Evolutionary conservation across 2,113 vertebrate genomes (phyloP), one percentile per base, ranked within the genome.

Genomic region (Rhombomys opimus): DNA sequence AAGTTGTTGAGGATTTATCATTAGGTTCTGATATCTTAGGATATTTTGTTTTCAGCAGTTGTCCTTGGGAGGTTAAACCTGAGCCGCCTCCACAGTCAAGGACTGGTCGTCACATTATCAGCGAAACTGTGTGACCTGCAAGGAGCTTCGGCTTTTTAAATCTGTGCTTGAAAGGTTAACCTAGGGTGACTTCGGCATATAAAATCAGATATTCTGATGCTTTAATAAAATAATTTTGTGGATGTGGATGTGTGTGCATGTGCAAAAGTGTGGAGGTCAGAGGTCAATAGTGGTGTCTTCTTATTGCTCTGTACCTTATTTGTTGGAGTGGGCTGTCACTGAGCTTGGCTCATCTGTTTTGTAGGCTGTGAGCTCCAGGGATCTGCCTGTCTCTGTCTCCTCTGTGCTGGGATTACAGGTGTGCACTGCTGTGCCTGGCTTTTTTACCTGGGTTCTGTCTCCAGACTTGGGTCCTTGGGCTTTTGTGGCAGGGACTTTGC

Each of bases 121-220:
- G 20, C 77, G 15, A 89, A 59, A 80, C 96, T 92, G 30, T 93
- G 61, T 52, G 65, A 15, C 76, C 46, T 70, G 41, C 78, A 68
- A 50, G 35, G 27, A 73, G 8, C 27, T 77, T 91, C 38, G 7
- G 1, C 78, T 77, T 96, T 25, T 4, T 9, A 72, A n/a, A 10
- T 92, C 41, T 77, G 9, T 90, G 46, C 93, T 80, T 94, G 57
- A 78, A 94, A 93, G 90, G 15, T 95, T 89, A 92, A 78, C 73
- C 89, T 73, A 85, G 63, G 25, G 32, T 9, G 67, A 50, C n/a
- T 87, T 73, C 17, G 76, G 52, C 35, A 57, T 91, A 63, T 65
- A 85, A 77, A 96, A 87, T 78, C 81, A 14, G 23, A 0, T 95
- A 72, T 96, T 85, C 85, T 94, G 67, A 77, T 63, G 90, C 52